Conservation (phyloP, 2,797 vertebrate species). For the Sebastes dallii region DNA sequence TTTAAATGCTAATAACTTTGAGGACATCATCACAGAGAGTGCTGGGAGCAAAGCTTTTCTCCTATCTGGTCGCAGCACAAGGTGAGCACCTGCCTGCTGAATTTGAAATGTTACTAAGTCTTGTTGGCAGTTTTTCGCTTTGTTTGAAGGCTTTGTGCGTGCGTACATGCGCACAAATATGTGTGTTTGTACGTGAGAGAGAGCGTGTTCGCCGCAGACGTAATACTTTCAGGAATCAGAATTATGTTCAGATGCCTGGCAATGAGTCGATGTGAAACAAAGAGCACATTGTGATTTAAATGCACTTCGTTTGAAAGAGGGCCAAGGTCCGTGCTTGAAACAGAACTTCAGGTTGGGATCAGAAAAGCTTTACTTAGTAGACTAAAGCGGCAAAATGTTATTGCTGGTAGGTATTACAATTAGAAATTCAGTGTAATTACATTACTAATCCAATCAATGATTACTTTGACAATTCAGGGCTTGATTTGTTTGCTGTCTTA, state of each 20-base stretch:
- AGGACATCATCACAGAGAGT: conserved; percentile 63
- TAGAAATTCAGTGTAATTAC: not conserved
- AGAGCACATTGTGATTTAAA: conserved; percentile 27
- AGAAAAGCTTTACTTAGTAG: not conserved
- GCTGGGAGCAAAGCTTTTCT: conserved; percentile 68
- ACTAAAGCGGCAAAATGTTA: not conserved
- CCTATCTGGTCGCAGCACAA: conserved; percentile 75
- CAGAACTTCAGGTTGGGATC: not conserved
- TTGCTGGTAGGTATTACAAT: not conserved
- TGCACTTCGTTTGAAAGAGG: not conserved
- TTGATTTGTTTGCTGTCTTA: not conserved
- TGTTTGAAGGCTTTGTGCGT: conserved; percentile 19
- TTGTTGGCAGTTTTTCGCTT: conserved; percentile 40
- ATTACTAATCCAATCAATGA: not conserved
- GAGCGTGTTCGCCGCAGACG: not conserved
- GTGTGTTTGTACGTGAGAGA: conserved; percentile 4
- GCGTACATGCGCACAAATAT: not conserved
- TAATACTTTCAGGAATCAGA: conserved; percentile 36
- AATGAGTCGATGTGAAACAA: conserved; percentile 46
- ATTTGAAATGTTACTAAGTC: conserved; percentile 64
- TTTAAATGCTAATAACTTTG: conserved; percentile 86
- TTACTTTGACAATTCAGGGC: not conserved
- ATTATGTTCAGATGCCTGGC: conserved; percentile 16
- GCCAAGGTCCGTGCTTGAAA: not conserved
- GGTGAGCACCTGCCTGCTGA: conserved; percentile 69